Conservation (phyloP, 2,888 invertebrate genomes). For the Andrena marginata region DNA sequence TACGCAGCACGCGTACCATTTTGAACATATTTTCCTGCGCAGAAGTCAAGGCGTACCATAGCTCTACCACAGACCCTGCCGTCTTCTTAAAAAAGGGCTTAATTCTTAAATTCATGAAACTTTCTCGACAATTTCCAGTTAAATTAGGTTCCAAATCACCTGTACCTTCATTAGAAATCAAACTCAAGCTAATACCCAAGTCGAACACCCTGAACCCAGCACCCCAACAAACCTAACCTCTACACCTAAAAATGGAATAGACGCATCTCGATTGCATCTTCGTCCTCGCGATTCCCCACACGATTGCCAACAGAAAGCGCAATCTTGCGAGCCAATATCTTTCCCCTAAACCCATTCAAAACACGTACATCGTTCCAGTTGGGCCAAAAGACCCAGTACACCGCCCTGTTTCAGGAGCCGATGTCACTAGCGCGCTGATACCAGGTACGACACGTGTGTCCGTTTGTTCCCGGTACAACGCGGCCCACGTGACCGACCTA, state of each 20-base stretch:
- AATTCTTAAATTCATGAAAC: background rate
- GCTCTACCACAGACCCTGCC: no score
- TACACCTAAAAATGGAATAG: no score
- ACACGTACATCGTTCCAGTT: background rate
- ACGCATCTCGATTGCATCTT: no score
- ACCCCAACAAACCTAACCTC: no score
- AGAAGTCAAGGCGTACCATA: background rate
- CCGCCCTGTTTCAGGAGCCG: background rate
- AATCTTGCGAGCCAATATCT: background rate
- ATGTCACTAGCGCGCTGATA: background rate
- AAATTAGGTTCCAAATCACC: no score
- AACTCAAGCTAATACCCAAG: no score
- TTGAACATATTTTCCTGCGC: background rate
- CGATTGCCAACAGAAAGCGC: background rate
- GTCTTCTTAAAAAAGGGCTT: background rate
- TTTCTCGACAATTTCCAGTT: background rate
- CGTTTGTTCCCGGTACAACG: conserved; percentile 35
- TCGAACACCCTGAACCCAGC: no score
- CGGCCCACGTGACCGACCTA: conserved; percentile 47
- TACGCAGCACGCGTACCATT: conserved; percentile 6
- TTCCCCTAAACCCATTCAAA: background rate
- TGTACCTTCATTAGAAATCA: no score
- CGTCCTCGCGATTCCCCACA: no score
- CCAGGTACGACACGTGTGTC: conserved; percentile 29
- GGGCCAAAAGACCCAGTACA: background rate